phyloP scores from a whole-genome alignment of 2,888 invertebrate species.

The Allygus modestus region DNA sequence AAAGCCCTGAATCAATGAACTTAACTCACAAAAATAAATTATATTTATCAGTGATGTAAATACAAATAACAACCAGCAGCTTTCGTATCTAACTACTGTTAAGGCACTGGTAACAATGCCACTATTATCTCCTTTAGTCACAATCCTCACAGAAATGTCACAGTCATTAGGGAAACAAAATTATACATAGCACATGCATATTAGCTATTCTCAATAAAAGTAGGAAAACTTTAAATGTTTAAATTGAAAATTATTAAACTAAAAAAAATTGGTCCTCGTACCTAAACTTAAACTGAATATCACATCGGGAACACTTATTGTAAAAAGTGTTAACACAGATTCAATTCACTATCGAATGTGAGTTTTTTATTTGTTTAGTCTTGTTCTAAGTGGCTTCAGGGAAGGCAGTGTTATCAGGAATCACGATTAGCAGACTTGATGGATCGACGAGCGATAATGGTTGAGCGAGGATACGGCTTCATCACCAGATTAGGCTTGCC shows the following conservation, averaged over 20 bases:
- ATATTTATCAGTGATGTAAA: neutral
- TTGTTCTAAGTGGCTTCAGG: neutral
- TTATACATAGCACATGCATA: neutral
- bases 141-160: neutral
- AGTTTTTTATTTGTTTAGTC: neutral
- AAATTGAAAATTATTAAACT: neutral
- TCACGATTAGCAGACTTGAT: neutral
- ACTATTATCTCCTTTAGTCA: neutral
- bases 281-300: neutral
- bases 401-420: neutral
- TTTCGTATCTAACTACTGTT: neutral
- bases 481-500: conserved; percentile 64
- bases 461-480: conserved; percentile 66
- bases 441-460: conserved; percentile 53
- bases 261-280: neutral
- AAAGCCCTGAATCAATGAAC: neutral
- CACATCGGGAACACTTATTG: neutral
- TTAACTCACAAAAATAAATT: neutral
- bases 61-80: neutral
- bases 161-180: neutral
- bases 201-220: neutral
- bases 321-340: neutral
- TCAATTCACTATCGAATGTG: neutral
- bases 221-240: neutral
- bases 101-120: conserved; percentile 29